Evolutionary conservation across 2,113 vertebrate species (phyloP), one percentile per base, ranked within the genome.

Genomic region (Mastomys coucha): DNA sequence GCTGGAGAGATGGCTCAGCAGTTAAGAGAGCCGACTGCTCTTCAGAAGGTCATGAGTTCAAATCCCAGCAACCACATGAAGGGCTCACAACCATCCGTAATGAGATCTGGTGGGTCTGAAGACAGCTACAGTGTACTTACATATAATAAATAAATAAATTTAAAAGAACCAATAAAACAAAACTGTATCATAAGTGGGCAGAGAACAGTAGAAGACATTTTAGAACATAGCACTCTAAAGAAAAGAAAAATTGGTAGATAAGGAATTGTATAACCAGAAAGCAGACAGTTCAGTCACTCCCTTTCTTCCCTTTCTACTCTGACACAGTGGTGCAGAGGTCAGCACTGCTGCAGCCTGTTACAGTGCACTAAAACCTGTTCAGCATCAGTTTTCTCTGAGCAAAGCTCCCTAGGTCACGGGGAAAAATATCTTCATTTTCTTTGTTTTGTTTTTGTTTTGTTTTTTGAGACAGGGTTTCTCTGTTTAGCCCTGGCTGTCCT

Each of bases 141-240:
- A n/a, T n/a, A n/a, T n/a, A n/a, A n/a, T n/a, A n/a, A n/a, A n/a
- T n/a, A n/a, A n/a, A n/a, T n/a, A n/a, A n/a, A n/a, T n/a, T n/a
- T n/a, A n/a, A n/a, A 93, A 91, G 28, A 90, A 88, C 2, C 33
- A 90, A 80, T 10, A 63, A 82, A 95, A 84, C 84, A 4, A 73
- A 73, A 73, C 4, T 24, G 3, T 73, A 73, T 22, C 72, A 20
- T 82, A 91, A 91, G 51, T 90, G 89, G 67, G 20, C 51, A 95
- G 49, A 95, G 24, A 88, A 84, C 89, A 56, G 28, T 56, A 10
- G 14, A 73, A 51, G 24, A 80, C 53, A 86, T 72, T 94, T 93
- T 90, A 92, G 85, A 95, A 92, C 22, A 70, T 31, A 24, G 13
- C 72, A 70, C 89, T 94, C 81, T 3, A 95, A 97, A 89, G 86